phyloP scores from a whole-genome alignment of 2,797 vertebrate species.

The Ambastaia sidthimunki region DNA sequence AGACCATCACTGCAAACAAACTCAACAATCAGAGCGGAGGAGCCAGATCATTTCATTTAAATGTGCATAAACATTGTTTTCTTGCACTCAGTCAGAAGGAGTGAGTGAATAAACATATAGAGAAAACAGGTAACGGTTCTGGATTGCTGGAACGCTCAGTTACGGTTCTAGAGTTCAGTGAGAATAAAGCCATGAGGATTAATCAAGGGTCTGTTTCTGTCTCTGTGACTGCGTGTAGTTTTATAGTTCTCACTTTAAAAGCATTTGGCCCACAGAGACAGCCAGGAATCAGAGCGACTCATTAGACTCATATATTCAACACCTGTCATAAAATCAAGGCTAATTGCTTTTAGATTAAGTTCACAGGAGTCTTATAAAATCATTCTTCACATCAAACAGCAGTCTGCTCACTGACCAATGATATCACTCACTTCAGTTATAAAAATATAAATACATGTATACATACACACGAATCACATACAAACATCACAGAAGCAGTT shows the following conservation, averaged over 20 bases:
- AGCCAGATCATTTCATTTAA: slow-evolving; percentile 3
- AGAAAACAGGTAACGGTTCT: background rate
- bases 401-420: background rate
- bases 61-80: too few relatives aligned
- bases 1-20: slow-evolving; percentile 3
- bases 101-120: background rate
- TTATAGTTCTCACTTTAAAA: background rate
- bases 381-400: background rate
- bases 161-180: too few relatives aligned
- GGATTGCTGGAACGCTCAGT: background rate
- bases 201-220: too few relatives aligned
- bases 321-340: background rate
- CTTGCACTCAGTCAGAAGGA: too few relatives aligned
- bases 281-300: background rate
- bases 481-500: too few relatives aligned
- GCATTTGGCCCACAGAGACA: background rate
- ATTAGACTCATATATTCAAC: background rate
- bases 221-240: background rate
- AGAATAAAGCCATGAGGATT: background rate
- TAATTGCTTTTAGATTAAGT: background rate
- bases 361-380: background rate
- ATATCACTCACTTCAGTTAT: too few relatives aligned
- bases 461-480: too few relatives aligned
- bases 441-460: too few relatives aligned
- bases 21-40: background rate